Evolutionary conservation across 2,888 invertebrate genomes (phyloP), one percentile per base, ranked within the genome.

Genomic region (Melipona beecheii): DNA sequence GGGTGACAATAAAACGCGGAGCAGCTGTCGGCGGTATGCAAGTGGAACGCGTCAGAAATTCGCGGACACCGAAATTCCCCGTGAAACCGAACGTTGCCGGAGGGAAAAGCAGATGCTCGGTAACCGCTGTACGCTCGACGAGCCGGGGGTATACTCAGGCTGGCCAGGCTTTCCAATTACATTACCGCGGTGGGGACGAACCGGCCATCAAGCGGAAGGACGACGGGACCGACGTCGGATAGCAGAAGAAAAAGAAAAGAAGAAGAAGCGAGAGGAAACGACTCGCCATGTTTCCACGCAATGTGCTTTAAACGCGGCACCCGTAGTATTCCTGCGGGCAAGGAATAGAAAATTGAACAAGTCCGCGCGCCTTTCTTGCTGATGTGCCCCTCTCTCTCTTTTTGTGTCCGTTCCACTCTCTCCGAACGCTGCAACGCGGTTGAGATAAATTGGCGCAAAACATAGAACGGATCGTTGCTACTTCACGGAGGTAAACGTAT

Each of bases 161-260:
- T 70, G 65, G 65, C 54, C 75, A 65, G 73, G 81, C 85, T 85
- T 85, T 85, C 81, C 85, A 85, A 85, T 85, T 85, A 85, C 85
- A 85, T 85, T 85, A 85, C 81, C 78, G 56, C 72, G 21, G 43
- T 49, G 68, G 70, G n/a, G 50, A 69, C 68, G 58, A 43, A 50
- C 27, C 83, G 75, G 56, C 68, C 66, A 49, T 69, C 76, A 27
- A 43, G 76, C 31, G 58, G n/a, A 58, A 73, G 24, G 54, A 50
- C 56, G 24, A 60, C 24, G 60, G 11, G 2, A 17, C 19, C 52
- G 6, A 27, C 19, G 52, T 21, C 19, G 62, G 50, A n/a, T 15
- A 58, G 56, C 5, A 13, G 31, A 27, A 17, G 19, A 17, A 21
- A 21, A 62, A 68, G 31, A 24, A 36, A 31, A 52, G 24, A 66